phyloP scores from a whole-genome alignment of 2,888 invertebrate genomes.

The Netelia fuscicornis region DNA sequence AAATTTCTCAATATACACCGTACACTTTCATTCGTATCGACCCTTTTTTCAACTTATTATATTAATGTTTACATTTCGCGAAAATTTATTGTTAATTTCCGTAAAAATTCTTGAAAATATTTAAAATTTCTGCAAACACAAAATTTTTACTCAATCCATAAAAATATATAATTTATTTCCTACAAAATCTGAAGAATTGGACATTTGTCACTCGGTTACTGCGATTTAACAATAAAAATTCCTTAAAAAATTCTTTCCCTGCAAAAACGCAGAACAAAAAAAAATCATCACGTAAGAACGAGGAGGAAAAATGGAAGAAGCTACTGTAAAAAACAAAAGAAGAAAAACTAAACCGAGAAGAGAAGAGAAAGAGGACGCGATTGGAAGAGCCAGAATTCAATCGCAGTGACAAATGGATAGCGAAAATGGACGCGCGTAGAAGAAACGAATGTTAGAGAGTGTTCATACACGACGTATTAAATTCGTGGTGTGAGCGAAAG shows the following conservation, averaged over 20 bases:
- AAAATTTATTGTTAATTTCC: too few species aligned
- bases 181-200: too few species aligned
- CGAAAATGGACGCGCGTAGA: not conserved
- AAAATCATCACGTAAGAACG: not conserved
- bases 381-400: constrained; percentile 18
- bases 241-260: too few species aligned
- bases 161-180: too few species aligned
- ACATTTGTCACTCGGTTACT: too few species aligned
- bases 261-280: not conserved
- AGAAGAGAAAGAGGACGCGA: constrained; percentile 6
- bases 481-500: not conserved
- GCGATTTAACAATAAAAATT: too few species aligned
- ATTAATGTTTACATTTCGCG: too few species aligned
- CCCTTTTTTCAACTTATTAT: too few species aligned
- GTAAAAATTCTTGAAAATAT: too few species aligned
- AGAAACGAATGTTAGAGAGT: not conserved
- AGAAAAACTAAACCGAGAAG: not conserved
- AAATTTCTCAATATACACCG: too few species aligned
- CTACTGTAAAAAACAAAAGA: constrained; percentile 15
- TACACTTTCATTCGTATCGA: too few species aligned
- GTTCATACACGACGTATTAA: not conserved
- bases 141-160: not conserved
- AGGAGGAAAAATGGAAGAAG: constrained; percentile 19
- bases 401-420: constrained; percentile 23
- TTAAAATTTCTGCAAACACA: not conserved